A percentile compares a stretch with the other conserved stretches of the same genome.
Conservation (phyloP, 2,113 vertebrate species). For the Spheniscus mendiculus region DNA sequence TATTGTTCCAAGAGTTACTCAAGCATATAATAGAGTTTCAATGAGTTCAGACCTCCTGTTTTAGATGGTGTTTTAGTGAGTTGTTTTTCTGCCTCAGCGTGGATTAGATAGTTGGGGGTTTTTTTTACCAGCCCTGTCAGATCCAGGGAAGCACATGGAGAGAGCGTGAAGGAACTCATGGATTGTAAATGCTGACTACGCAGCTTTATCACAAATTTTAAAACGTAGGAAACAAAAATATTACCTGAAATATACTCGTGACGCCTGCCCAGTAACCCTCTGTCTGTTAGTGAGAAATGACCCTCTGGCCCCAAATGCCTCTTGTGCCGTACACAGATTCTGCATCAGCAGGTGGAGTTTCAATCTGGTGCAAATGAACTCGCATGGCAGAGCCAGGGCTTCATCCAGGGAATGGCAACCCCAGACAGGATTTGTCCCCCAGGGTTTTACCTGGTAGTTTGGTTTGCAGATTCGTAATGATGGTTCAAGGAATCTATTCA, state of each 20-base stretch:
- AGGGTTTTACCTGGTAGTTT: not conserved
- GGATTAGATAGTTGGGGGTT: not conserved
- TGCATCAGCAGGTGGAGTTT: not conserved
- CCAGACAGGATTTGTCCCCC: not conserved
- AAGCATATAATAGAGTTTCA: constrained; percentile 66
- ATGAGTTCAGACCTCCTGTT: constrained; percentile 54
- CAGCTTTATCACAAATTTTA: not conserved
- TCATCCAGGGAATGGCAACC: not conserved
- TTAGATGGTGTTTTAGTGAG: constrained; percentile 35
- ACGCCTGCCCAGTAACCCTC: too few species aligned
- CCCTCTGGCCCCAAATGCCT: not conserved
- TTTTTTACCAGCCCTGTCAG: not conserved
- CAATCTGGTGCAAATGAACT: not conserved
- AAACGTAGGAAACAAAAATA: not conserved
- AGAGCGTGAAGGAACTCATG: not conserved
- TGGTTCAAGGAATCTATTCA: not conserved
- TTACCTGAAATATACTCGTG: not conserved
- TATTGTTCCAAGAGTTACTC: constrained; percentile 58
- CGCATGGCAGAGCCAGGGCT: fast-evolving
- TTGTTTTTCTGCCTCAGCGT: constrained; percentile 33
- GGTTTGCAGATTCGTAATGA: not conserved
- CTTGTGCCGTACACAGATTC: not conserved
- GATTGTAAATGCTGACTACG: not conserved
- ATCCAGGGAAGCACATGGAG: not conserved
- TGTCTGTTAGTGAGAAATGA: not conserved